A percentile compares a stretch with the other conserved stretches of the same genome.
Conservation (phyloP, 2,888 invertebrate species). For the Drosophila incognita region DNA sequence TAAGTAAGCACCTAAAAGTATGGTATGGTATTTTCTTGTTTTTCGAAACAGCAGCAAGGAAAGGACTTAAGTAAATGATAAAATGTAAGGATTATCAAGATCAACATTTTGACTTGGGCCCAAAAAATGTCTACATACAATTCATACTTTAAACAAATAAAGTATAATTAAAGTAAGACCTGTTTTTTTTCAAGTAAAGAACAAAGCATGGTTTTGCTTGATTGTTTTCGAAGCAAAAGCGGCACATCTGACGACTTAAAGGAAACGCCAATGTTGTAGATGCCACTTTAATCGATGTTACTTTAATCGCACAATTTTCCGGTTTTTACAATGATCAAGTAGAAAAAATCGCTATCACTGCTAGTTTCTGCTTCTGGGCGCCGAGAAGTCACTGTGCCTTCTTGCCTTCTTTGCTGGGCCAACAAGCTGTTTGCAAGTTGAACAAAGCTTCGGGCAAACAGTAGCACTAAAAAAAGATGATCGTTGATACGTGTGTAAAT, state of each 20-base stretch:
- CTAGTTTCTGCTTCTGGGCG: conserved; percentile 4
- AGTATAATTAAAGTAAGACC: background rate
- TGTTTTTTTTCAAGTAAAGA: background rate
- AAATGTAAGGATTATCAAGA: background rate
- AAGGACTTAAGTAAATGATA: background rate
- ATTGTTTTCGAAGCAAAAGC: background rate
- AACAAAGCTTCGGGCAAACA: conserved; percentile 82
- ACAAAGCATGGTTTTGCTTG: background rate
- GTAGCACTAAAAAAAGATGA: conserved; percentile 82
- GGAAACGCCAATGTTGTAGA: conserved; percentile 34
- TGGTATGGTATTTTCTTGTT: conserved; percentile 11
- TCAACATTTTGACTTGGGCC: background rate
- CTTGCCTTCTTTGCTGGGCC: conserved; percentile 63
- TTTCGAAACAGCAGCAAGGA: background rate
- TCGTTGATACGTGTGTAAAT: conserved; percentile 37
- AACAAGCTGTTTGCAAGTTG: conserved; percentile 83
- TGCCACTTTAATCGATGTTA: conserved; percentile 18
- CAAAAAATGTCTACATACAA: background rate
- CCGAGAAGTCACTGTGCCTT: conserved; percentile 31
- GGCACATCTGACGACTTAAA: conserved; percentile 6
- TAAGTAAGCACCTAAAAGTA: conserved; percentile 65
- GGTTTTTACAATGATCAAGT: conserved; percentile 43
- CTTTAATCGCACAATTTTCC: conserved; percentile 58
- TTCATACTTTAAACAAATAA: background rate
- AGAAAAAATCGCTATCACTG: conserved; percentile 4